Evolutionary conservation across 2,888 invertebrate species (phyloP).

Genomic region (Amblyjoppa proteus): DNA sequence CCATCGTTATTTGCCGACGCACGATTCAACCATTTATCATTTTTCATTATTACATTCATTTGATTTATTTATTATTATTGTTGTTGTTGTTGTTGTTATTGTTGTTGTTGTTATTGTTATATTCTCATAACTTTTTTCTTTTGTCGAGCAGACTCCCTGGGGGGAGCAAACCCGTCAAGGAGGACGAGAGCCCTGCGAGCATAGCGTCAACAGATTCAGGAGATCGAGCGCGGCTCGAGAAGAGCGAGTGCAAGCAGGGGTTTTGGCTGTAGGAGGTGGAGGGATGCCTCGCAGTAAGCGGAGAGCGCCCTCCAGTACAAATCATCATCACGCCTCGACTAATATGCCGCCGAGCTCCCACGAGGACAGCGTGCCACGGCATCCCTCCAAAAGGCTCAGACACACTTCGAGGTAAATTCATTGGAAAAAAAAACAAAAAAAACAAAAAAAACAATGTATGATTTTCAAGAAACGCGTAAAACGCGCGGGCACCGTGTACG

Average conservation of each 20-base stretch:
- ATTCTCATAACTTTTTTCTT: background rate
- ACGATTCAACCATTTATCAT: background rate
- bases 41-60: background rate
- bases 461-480: background rate
- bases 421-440: background rate
- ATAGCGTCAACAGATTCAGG: conserved; percentile 57
- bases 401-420: conserved; percentile 80
- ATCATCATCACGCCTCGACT: conserved; percentile 79
- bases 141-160: conserved; percentile 69
- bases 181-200: conserved; percentile 41
- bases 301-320: conserved; percentile 84
- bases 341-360: conserved; percentile 83
- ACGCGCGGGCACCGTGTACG: background rate
- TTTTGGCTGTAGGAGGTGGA: conserved; percentile 76
- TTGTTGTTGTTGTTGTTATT: background rate
- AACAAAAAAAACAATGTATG: background rate
- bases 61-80: background rate
- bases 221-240: conserved; percentile 57
- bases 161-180: conserved; percentile 63
- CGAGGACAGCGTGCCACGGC: conserved; percentile 82
- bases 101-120: background rate
- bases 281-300: conserved; percentile 85
- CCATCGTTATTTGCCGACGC: background rate
- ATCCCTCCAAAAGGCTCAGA: conserved; percentile 83
- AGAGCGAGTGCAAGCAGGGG: conserved; percentile 65